These are phyloP conservation scores for Loripinus fragilis DNA, from an alignment of 2,888 invertebrate genomes.

Conservation along the genomic window DNA sequence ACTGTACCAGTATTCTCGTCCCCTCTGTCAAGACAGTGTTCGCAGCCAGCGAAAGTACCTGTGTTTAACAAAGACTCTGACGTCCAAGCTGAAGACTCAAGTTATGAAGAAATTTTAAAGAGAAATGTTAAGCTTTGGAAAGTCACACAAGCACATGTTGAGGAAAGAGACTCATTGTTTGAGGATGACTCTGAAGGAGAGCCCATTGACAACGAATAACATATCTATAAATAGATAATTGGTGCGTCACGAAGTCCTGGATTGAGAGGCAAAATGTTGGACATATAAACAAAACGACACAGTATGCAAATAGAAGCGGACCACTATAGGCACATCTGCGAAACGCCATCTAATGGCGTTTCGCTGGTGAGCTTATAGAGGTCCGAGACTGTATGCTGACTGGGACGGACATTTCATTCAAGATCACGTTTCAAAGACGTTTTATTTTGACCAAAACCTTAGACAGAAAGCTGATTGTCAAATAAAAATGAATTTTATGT, in stretches of 20 bases:
- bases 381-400: no score
- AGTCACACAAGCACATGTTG: conserved; percentile 25
- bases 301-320: no score
- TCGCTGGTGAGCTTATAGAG: no score
- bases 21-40: conserved; percentile 37
- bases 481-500: no score
- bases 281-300: background rate
- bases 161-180: conserved; percentile 48
- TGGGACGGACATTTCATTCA: no score
- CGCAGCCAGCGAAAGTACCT: conserved; percentile 34
- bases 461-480: no score
- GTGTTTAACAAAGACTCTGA: background rate
- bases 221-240: background rate
- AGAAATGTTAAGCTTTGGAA: conserved; percentile 69
- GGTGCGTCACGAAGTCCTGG: no score
- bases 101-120: conserved; percentile 61
- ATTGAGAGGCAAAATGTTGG: no score
- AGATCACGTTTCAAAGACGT: no score
- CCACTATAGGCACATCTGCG: no score
- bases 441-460: no score
- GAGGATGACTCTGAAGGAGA: conserved; percentile 39
- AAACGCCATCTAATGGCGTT: no score
- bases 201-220: conserved; percentile 4
- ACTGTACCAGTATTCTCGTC: conserved; percentile 48
- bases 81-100: conserved; percentile 43